phyloP scores from a whole-genome alignment of 2,113 vertebrate genomes.

The Cynoglossus semilaevis region DNA sequence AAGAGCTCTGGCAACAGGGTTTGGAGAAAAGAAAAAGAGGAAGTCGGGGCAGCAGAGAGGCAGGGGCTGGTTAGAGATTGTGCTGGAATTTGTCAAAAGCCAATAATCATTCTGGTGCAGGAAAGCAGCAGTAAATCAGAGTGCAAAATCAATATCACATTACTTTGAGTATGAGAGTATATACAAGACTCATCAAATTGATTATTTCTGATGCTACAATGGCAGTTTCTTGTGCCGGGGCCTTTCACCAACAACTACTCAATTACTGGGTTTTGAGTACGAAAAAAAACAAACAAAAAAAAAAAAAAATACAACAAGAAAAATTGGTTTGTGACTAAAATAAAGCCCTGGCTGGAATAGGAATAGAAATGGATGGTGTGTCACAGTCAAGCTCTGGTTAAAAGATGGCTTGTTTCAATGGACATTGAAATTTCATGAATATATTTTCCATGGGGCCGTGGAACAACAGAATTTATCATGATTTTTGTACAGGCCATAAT shows the following conservation, averaged over 20 bases:
- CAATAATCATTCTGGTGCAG: constrained; percentile 72
- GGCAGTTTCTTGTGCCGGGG: constrained; percentile 74
- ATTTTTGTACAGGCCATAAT: constrained; percentile 73
- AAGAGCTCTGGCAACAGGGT: constrained; percentile 23
- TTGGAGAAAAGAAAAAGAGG: constrained; percentile 43
- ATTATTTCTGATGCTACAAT: constrained; percentile 80
- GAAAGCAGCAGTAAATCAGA: constrained; percentile 71
- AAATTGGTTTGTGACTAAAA: constrained; percentile 77
- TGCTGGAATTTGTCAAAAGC: constrained; percentile 76
- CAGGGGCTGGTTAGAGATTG: constrained; percentile 49
- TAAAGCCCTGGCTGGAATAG: constrained; percentile 63
- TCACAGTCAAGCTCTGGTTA: constrained; percentile 73
- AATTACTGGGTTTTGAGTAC: constrained; percentile 64
- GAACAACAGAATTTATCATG: constrained; percentile 77
- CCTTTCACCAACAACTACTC: constrained; percentile 65
- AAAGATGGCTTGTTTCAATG: constrained; percentile 79
- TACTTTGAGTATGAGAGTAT: constrained; percentile 78
- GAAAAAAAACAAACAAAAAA: constrained; percentile 13
- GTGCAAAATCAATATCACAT: constrained; percentile 78
- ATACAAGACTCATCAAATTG: constrained; percentile 81
- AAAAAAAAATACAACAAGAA: constrained; percentile 57
- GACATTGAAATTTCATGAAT: constrained; percentile 84
- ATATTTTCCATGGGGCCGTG: constrained; percentile 70
- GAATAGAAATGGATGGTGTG: constrained; percentile 74
- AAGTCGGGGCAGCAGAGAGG: constrained; percentile 9